phyloP scores from a whole-genome alignment of 2,888 invertebrate genomes.

The Cheilosia scutellata region DNA sequence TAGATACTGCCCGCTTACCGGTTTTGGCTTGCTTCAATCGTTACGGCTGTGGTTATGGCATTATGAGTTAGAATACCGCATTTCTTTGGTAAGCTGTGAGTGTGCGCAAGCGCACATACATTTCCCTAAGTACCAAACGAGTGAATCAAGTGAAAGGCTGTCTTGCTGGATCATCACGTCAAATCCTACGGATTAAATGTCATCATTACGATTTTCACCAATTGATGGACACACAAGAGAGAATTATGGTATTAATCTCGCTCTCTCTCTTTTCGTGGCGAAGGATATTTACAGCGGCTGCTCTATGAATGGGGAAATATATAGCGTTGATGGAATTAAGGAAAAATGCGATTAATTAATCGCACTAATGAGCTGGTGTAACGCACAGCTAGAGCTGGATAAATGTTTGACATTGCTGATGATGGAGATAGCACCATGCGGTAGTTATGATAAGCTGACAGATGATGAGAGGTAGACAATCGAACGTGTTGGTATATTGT shows the following conservation, averaged over 20 bases:
- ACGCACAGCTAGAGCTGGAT: slow-evolving; percentile 3
- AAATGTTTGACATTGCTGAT: slow-evolving; percentile 20
- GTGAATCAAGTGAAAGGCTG: slow-evolving; percentile 67
- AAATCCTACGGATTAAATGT: slow-evolving; percentile 74
- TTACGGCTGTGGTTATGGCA: slow-evolving; percentile 34
- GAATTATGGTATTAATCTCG: slow-evolving; percentile 20
- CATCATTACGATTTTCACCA: slow-evolving; percentile 69
- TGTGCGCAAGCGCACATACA: slow-evolving; percentile 13
- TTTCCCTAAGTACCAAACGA: slow-evolving; percentile 55
- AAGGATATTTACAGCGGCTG: slow-evolving; percentile 3
- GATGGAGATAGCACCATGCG: slow-evolving; percentile 1
- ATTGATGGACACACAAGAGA: slow-evolving; percentile 45
- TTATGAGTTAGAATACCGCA: slow-evolving; percentile 57
- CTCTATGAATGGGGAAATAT: slow-evolving; percentile 39
- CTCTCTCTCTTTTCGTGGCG: not conserved
- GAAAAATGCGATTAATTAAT: slow-evolving; percentile 48
- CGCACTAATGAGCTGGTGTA: slow-evolving; percentile 41
- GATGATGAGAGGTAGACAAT: slow-evolving; percentile 3
- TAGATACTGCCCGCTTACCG: slow-evolving; percentile 30
- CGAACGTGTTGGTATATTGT: not conserved
- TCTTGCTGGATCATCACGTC: slow-evolving; percentile 67
- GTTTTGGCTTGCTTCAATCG: slow-evolving; percentile 44
- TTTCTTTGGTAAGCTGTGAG: not conserved
- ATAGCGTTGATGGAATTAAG: slow-evolving; percentile 44
- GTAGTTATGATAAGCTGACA: slow-evolving; percentile 3